phyloP scores from a whole-genome alignment of 2,797 vertebrate genomes.

The Tinamus major region DNA sequence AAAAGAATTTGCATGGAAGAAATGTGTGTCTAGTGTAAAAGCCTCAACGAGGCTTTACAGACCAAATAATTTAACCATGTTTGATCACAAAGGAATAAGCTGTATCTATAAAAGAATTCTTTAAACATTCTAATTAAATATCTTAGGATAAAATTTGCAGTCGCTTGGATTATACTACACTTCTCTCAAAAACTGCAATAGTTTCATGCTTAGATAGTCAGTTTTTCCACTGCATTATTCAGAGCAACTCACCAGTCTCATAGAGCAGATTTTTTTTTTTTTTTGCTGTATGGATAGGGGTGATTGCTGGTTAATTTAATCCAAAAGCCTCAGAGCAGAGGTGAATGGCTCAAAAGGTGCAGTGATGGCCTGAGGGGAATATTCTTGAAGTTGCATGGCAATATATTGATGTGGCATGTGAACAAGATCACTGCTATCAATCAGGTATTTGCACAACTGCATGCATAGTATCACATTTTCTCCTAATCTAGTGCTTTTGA shows the following conservation, averaged over 20 bases:
- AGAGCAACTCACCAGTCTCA: rapidly evolving
- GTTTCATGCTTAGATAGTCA: background rate
- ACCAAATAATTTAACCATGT: background rate
- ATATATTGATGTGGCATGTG: background rate
- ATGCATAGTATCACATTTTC: background rate
- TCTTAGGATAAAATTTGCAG: background rate
- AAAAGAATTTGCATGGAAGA: background rate
- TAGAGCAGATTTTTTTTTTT: background rate
- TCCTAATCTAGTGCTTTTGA: background rate
- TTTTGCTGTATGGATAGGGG: background rate
- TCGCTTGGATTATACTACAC: background rate
- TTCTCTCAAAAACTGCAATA: background rate
- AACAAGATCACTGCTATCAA: background rate
- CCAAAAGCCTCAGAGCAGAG: background rate
- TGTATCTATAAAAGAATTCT: background rate
- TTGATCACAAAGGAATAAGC: constrained; percentile 8
- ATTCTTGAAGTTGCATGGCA: background rate
- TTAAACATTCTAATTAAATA: constrained; percentile 17
- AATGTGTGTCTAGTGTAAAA: constrained; percentile 8
- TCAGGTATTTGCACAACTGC: background rate
- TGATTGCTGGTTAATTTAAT: background rate
- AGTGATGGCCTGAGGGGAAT: background rate
- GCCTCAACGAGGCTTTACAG: background rate
- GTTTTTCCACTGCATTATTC: background rate
- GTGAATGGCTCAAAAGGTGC: background rate